phyloP scores from a whole-genome alignment of 2,888 invertebrate genomes.

The Himalopsyche anomala region DNA sequence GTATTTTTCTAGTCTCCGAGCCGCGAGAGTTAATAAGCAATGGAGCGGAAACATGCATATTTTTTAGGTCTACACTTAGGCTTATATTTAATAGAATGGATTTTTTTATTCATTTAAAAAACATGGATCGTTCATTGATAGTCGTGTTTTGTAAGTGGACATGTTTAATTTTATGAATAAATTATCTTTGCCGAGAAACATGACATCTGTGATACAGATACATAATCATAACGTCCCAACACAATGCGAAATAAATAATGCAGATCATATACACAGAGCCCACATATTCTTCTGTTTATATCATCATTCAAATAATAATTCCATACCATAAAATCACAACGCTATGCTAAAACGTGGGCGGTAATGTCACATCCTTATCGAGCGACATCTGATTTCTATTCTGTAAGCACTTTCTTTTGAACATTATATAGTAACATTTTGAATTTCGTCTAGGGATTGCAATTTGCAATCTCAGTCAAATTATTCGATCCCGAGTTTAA shows the following conservation, averaged over 20 bases:
- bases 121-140: not conserved
- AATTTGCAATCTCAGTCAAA: too few relatives aligned
- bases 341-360: constrained; percentile 17
- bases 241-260: constrained; percentile 22
- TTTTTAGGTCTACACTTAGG: too few relatives aligned
- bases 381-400: constrained; percentile 43
- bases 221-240: not conserved
- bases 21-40: too few relatives aligned
- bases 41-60: too few relatives aligned
- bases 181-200: constrained; percentile 18
- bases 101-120: too few relatives aligned
- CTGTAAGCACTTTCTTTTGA: constrained; percentile 43
- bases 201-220: constrained; percentile 22
- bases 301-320: constrained; percentile 38
- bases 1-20: too few relatives aligned
- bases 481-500: too few relatives aligned
- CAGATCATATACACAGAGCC: not conserved
- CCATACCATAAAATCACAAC: constrained; percentile 13
- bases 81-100: too few relatives aligned
- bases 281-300: constrained; percentile 35
- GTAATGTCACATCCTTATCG: constrained; percentile 37
- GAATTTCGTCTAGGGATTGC: not conserved
- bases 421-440: not conserved
- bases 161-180: not conserved
- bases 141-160: not conserved